phyloP scores from a whole-genome alignment of 2,888 invertebrate genomes.

The Odontothrips loti region DNA sequence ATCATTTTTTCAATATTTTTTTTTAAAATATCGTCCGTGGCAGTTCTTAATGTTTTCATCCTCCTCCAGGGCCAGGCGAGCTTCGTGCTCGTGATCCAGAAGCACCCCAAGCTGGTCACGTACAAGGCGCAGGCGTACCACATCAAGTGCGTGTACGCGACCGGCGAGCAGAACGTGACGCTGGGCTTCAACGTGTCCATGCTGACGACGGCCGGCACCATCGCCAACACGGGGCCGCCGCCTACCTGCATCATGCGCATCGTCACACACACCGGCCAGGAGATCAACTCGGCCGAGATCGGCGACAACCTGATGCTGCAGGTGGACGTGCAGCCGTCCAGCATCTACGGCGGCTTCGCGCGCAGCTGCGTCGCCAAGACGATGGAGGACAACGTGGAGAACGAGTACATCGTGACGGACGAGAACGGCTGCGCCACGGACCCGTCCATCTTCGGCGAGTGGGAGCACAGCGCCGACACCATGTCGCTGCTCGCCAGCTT shows the following conservation, averaged over 20 bases:
- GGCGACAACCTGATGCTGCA: conserved; percentile 83
- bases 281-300: conserved; percentile 87
- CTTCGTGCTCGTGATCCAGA: conserved; percentile 91
- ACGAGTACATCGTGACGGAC: conserved; percentile 88
- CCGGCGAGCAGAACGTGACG: conserved; percentile 87
- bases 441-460: conserved; percentile 87
- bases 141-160: conserved; percentile 92
- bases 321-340: conserved; percentile 73
- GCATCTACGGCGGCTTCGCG: conserved; percentile 89
- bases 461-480: conserved; percentile 82
- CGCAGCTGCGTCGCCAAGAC: conserved; percentile 91
- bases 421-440: conserved; percentile 92
- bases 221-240: conserved; percentile 91
- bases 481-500: conserved; percentile 82
- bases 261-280: conserved; percentile 77
- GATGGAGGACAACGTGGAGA: conserved; percentile 80
- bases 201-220: conserved; percentile 91
- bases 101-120: conserved; percentile 92
- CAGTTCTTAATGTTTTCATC: not conserved
- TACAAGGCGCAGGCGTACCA: conserved; percentile 94
- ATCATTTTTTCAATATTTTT: too few species aligned
- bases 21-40: too few species aligned
- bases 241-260: conserved; percentile 90
- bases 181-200: conserved; percentile 92
- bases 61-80: conserved; percentile 74